A percentile compares a stretch with the other conserved stretches of the same genome.
These are phyloP conservation scores for Achroia grisella DNA, from an alignment of 1,140 invertebrate genomes.

Conservation along the genomic window DNA sequence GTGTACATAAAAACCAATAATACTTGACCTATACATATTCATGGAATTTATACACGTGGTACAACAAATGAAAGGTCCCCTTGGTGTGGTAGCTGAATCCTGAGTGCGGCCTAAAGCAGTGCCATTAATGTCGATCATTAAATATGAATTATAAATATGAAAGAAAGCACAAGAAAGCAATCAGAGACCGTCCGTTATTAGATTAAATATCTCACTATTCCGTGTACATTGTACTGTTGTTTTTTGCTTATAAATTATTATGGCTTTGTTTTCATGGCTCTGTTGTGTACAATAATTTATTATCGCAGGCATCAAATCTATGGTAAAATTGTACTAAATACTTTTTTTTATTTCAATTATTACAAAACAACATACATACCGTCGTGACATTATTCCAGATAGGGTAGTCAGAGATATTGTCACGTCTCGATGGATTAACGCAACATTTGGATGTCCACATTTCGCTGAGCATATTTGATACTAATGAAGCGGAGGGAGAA, in stretches of 20 bases:
- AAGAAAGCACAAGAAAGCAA: conserved; percentile 64
- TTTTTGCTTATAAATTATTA: neutral
- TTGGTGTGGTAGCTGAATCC: conserved; percentile 21
- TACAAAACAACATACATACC: no score
- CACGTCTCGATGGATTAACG: no score
- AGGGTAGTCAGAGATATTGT: no score
- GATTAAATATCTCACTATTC: conserved; percentile 50
- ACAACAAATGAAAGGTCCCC: conserved; percentile 23
- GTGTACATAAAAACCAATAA: conserved; percentile 41
- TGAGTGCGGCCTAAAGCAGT: conserved; percentile 40
- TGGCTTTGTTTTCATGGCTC: no score
- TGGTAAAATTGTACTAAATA: no score
- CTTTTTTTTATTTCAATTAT: no score
- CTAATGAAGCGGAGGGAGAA: no score
- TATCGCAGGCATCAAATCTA: no score
- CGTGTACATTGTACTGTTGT: neutral
- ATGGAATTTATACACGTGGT: conserved; percentile 4
- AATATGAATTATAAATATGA: conserved; percentile 69
- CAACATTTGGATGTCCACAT: no score
- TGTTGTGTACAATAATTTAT: no score
- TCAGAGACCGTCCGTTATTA: conserved; percentile 55
- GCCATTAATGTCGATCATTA: conserved; percentile 66
- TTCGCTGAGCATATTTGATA: no score
- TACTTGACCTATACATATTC: conserved; percentile 15
- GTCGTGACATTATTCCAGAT: no score